These are phyloP conservation scores for Tetranychus urticae DNA, from an alignment of 1,140 invertebrate species.

Conservation along the genomic window DNA sequence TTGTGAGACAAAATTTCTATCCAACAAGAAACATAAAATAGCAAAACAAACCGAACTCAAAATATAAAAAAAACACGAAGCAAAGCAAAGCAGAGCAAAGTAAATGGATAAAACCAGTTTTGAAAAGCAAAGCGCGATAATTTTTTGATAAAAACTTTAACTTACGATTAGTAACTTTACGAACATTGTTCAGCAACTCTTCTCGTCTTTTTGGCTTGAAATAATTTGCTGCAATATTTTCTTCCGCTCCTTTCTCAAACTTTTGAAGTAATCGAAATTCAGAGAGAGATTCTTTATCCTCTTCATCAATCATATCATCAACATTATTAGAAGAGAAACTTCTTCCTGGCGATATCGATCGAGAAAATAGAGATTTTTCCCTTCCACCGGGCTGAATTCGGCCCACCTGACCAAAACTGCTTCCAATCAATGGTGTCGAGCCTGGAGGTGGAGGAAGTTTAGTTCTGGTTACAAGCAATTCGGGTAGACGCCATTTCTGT, in stretches of 20 bases:
- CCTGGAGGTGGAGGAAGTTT: slow-evolving; percentile 35
- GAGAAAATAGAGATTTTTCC: not conserved
- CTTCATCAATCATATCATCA: not conserved
- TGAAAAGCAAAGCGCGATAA: no score
- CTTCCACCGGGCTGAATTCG: not conserved
- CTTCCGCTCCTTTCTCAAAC: slow-evolving; percentile 29
- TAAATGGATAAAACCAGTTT: no score
- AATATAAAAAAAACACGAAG: no score
- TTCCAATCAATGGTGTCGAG: not conserved
- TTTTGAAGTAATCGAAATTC: slow-evolving; percentile 23
- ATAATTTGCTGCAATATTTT: slow-evolving; percentile 41
- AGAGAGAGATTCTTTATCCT: not conserved
- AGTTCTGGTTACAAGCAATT: slow-evolving; percentile 33
- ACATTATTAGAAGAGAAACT: not conserved
- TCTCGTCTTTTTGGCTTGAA: slow-evolving; percentile 38
- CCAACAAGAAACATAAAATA: no score
- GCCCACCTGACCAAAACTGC: not conserved
- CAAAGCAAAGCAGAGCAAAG: no score
- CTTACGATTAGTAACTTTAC: slow-evolving; percentile 6
- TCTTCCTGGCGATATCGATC: not conserved
- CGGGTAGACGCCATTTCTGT: slow-evolving; percentile 44
- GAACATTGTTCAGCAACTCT: slow-evolving; percentile 29
- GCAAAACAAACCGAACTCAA: no score
- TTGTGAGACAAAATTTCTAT: no score
- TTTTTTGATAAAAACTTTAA: not conserved